Conservation (phyloP, 2,888 invertebrate genomes). For the Enoplolaimus lenunculus region DNA sequence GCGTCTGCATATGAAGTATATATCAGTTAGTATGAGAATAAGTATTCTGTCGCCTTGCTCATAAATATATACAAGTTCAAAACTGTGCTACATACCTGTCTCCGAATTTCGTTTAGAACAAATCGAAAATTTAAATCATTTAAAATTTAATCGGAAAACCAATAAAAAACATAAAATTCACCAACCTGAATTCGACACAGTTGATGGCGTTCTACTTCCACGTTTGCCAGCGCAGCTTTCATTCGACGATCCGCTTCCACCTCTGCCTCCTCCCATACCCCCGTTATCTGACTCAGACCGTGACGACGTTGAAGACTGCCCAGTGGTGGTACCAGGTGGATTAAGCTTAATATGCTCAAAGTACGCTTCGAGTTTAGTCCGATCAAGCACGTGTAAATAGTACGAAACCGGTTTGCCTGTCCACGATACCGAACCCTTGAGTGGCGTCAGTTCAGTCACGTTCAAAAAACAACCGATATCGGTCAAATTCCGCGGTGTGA, state of each 20-base stretch:
- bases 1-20: no score
- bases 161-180: no score
- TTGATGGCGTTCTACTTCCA: not conserved
- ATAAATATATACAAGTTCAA: no score
- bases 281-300: not conserved
- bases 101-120: no score
- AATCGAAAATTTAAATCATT: no score
- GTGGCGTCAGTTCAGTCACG: conserved; percentile 83
- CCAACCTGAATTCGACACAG: not conserved
- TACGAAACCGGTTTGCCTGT: conserved; percentile 96
- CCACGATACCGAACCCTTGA: conserved; percentile 84
- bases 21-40: no score
- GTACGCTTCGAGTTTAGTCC: conserved; percentile 53
- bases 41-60: no score
- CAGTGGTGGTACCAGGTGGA: not conserved
- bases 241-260: not conserved
- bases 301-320: not conserved
- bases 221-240: no score
- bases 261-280: not conserved
- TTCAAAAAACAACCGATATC: conserved; percentile 98
- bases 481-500: conserved; percentile 89
- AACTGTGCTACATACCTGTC: no score
- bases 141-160: no score
- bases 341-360: not conserved
- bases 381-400: conserved; percentile 92